A percentile compares a stretch with the other conserved stretches of the same genome.
Evolutionary conservation across 2,797 vertebrate genomes (phyloP).

Genomic region (Dromococcyx pavoninus): DNA sequence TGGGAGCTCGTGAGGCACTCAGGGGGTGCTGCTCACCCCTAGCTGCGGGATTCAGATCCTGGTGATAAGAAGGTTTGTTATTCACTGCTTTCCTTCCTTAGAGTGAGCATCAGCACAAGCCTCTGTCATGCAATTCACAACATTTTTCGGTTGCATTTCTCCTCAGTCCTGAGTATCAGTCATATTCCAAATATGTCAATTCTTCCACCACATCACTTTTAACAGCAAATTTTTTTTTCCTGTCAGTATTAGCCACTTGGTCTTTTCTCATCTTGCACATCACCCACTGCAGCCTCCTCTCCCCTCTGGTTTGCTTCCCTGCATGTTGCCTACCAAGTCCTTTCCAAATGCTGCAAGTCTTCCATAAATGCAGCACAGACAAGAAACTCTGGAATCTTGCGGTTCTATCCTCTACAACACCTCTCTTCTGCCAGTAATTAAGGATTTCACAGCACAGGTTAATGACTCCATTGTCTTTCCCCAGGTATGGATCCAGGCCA

Average conservation of each 20-base stretch:
- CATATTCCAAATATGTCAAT: background rate
- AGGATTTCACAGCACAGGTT: background rate
- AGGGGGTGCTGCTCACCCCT: background rate
- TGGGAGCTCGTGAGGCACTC: background rate
- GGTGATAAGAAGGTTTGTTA: background rate
- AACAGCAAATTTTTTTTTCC: background rate
- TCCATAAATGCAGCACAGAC: background rate
- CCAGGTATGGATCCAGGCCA: background rate
- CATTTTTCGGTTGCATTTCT: background rate
- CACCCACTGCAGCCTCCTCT: background rate
- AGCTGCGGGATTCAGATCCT: background rate
- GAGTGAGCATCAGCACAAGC: background rate
- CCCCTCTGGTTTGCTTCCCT: background rate
- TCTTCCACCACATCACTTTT: background rate
- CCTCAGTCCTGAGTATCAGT: background rate
- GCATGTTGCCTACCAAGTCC: background rate
- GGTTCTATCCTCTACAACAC: background rate
- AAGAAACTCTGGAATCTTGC: background rate
- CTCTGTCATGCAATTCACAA: background rate
- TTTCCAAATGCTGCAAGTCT: background rate
- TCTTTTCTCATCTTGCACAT: background rate
- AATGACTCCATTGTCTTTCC: background rate
- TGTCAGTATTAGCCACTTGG: background rate
- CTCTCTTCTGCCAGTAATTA: background rate
- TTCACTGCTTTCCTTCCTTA: background rate